Base-by-base conservation (phyloP, 2,888 invertebrate genomes). In the Parnassius smintheus region DNA sequence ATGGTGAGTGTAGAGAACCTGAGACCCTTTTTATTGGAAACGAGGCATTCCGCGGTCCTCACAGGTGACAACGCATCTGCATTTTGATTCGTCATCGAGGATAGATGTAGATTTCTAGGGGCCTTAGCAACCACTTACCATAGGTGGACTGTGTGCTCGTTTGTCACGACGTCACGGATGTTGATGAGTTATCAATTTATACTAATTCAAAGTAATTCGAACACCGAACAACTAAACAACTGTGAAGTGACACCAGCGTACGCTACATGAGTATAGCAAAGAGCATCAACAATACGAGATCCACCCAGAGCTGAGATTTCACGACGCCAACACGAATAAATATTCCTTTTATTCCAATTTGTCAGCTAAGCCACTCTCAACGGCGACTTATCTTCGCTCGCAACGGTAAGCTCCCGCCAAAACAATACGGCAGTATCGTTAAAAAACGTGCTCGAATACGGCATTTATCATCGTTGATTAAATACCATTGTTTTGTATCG, bases 381-480 rank as follows among this genome's bases (percentile, higher is more conserved):
- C 83, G 84, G 86, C 87, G 88, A 90, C 82, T 88, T 90, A 90
- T 91, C 91, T 89, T 84, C 88, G 83, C 83, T 86, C 88, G 83
- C 86, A 82, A 82, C 84, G 86, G 89, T 87, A 87, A 88, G 90
- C 90, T 88, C 90, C 88, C 87, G 88, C 88, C 88, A 88, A 89
- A 89, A 91, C 91, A 91, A 91, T 91, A 89, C 89, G 76, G 82
- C 87, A 84, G 89, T 88, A 86, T 89, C 86, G 86, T 89, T 91
- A 90, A 91, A 91, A 91, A 91, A 91, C 89, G 89, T 88, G 87
- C 82, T 81, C 88, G 89, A 86, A 90, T 86, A 86, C 91, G 82
- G 87, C 91, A 91, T 91, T 90, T 91, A 91, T 91, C 91, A 91
- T 91, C 89, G 86, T 86, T 91, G 91, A 91, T 91, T 91, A 91